These are phyloP conservation scores for Sorex araneus DNA, from an alignment of 2,113 vertebrate species.

Conservation along the genomic window DNA sequence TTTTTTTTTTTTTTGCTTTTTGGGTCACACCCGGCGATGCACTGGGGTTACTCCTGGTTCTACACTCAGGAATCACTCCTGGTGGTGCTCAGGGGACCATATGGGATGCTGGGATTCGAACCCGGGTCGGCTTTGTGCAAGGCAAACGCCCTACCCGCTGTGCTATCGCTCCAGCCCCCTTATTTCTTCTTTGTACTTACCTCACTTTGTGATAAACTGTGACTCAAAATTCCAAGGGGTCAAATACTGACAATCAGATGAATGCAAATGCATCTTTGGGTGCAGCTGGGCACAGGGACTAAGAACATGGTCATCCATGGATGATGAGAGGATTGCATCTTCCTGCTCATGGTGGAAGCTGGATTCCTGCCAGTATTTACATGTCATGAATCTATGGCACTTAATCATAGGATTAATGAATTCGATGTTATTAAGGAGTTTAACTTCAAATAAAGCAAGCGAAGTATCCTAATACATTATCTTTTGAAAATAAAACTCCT, in stretches of 20 bases:
- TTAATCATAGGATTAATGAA: conserved; percentile 56
- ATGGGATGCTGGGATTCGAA: too few species aligned
- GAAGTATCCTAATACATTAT: background rate
- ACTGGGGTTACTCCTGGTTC: too few species aligned
- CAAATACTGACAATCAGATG: background rate
- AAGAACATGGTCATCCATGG: background rate
- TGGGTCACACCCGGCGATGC: too few species aligned
- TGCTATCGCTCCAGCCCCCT: too few species aligned
- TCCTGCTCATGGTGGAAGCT: background rate
- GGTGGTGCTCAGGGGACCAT: too few species aligned
- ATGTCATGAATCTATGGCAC: conserved; percentile 19
- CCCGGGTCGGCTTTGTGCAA: too few species aligned
- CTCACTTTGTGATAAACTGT: background rate
- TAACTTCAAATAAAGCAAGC: conserved; percentile 35
- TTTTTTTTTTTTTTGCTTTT: too few species aligned
- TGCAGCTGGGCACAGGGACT: background rate
- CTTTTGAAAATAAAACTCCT: conserved; percentile 47
- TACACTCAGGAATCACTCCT: too few species aligned
- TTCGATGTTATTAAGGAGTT: conserved; percentile 7
- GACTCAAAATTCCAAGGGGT: background rate
- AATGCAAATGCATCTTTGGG: background rate
- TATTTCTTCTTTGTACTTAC: background rate
- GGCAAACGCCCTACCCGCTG: too few species aligned
- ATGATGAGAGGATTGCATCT: background rate
- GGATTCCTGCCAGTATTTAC: conserved; percentile 11